These are phyloP conservation scores for Mamestra brassicae DNA, from an alignment of 2,888 invertebrate species.

Conservation along the genomic window DNA sequence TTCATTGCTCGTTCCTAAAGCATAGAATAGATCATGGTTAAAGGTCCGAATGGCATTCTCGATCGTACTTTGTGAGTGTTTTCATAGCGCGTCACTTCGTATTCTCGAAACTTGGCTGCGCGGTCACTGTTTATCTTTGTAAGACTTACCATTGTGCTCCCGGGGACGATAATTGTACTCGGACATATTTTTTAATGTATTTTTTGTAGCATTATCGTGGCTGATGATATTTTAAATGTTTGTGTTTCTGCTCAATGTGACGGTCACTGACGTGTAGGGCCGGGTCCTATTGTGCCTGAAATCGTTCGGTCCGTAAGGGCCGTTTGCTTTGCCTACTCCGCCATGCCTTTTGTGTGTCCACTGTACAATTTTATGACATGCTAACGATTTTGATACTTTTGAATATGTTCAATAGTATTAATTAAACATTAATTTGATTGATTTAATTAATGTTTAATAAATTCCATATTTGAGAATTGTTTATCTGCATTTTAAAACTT, in stretches of 20 bases:
- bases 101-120: conserved; percentile 73
- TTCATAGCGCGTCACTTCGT: conserved; percentile 73
- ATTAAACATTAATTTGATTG: no score
- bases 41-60: conserved; percentile 59
- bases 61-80: conserved; percentile 69
- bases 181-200: conserved; percentile 73
- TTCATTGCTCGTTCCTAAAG: conserved; percentile 58
- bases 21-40: conserved; percentile 30
- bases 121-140: conserved; percentile 84
- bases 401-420: neutral
- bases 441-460: neutral
- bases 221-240: conserved; percentile 90
- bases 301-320: conserved; percentile 78
- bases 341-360: conserved; percentile 74
- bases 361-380: conserved; percentile 50
- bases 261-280: conserved; percentile 85
- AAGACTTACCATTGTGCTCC: conserved; percentile 82
- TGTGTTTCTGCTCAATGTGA: conserved; percentile 89
- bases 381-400: conserved; percentile 74
- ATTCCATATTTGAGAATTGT: neutral
- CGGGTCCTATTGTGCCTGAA: conserved; percentile 80
- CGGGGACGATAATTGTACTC: conserved; percentile 81
- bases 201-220: conserved; percentile 75
- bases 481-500: neutral
- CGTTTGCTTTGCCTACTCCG: conserved; percentile 81